Conservation (phyloP, 2,888 invertebrate genomes). For the Heliconius ismenius region DNA sequence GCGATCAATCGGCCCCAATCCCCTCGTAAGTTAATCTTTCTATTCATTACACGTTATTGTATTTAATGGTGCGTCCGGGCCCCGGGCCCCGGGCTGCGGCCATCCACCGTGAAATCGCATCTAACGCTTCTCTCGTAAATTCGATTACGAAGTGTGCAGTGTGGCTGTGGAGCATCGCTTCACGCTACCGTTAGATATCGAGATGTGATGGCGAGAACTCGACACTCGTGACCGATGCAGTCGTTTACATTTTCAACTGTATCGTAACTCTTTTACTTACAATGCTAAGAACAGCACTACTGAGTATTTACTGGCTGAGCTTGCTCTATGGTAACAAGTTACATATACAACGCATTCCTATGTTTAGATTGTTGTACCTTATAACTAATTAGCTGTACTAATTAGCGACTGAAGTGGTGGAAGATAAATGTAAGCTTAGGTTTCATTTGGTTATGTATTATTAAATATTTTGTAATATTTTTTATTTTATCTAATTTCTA, state of each 20-base stretch:
- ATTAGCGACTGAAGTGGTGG: too few relatives aligned
- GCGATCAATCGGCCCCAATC: conserved; percentile 47
- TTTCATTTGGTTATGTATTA: too few relatives aligned
- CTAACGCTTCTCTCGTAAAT: conserved; percentile 62
- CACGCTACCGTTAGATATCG: conserved; percentile 45
- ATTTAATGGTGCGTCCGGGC: conserved; percentile 57
- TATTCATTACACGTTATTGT: conserved; percentile 72
- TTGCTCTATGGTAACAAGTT: conserved; percentile 15
- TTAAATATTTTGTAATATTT: too few relatives aligned
- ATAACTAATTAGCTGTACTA: conserved; percentile 2
- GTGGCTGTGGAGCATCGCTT: conserved; percentile 36
- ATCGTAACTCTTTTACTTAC: conserved; percentile 40
- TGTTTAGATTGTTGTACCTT: background rate
- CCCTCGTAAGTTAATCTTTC: conserved; percentile 61
- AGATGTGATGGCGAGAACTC: conserved; percentile 47
- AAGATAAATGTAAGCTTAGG: too few relatives aligned
- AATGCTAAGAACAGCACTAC: conserved; percentile 16
- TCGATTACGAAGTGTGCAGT: conserved; percentile 52
- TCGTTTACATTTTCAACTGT: conserved; percentile 50
- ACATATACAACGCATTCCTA: background rate
- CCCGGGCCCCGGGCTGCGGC: background rate
- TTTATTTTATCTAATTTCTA: too few relatives aligned
- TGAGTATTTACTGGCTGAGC: conserved; percentile 20
- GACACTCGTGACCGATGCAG: conserved; percentile 65
- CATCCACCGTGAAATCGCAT: conserved; percentile 71